Evolutionary conservation across 2,888 invertebrate genomes (phyloP).

Genomic region (Anodontia alba): DNA sequence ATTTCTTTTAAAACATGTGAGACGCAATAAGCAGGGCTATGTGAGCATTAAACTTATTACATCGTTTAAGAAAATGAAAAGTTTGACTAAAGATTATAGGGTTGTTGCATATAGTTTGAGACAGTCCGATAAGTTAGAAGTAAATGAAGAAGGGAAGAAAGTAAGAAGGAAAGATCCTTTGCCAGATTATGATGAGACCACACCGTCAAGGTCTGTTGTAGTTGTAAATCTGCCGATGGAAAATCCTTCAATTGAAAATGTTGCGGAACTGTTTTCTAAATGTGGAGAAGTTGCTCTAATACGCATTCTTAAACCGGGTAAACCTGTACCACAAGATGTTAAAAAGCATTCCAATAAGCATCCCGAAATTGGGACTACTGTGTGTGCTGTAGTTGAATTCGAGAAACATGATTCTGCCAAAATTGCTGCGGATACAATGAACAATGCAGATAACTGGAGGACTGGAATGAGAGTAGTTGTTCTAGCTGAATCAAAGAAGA

Average conservation of each 20-base stretch:
- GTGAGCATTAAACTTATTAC: constrained; percentile 97
- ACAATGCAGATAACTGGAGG: constrained; percentile 82
- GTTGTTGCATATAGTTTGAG: constrained; percentile 94
- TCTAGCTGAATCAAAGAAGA: constrained; percentile 78
- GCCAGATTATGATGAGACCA: constrained; percentile 96
- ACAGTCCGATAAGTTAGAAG: constrained; percentile 92
- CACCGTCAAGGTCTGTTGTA: constrained; percentile 95
- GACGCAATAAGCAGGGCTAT: constrained; percentile 97
- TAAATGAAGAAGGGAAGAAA: constrained; percentile 96
- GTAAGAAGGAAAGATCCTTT: constrained; percentile 93
- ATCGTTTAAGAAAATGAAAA: constrained; percentile 97
- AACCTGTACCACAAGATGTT: constrained; percentile 95
- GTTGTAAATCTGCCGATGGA: constrained; percentile 94
- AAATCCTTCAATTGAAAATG: constrained; percentile 93
- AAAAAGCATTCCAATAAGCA: constrained; percentile 96
- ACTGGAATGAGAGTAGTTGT: constrained; percentile 83
- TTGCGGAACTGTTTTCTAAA: constrained; percentile 94
- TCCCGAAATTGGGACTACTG: constrained; percentile 92
- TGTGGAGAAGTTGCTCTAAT: constrained; percentile 96
- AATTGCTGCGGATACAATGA: constrained; percentile 89
- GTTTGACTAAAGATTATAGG: constrained; percentile 96
- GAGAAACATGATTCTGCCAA: constrained; percentile 94
- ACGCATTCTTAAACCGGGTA: constrained; percentile 94
- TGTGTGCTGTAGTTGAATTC: constrained; percentile 96
- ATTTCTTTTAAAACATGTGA: constrained; percentile 96